Conservation (phyloP, 2,113 vertebrate genomes). For the Triplophysa dalaica region DNA sequence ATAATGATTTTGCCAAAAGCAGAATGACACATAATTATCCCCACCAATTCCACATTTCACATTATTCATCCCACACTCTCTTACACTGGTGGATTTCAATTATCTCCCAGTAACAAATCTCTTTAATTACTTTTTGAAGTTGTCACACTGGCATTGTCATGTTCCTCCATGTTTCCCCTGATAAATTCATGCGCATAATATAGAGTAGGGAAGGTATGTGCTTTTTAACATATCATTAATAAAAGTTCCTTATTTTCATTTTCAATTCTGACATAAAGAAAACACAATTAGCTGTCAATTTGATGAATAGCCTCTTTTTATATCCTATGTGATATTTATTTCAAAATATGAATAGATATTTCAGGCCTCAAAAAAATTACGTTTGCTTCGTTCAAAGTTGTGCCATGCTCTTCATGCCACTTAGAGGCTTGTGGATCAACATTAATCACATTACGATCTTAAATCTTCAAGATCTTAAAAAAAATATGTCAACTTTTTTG, state of each 20-base stretch:
- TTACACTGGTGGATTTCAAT: conserved; percentile 32
- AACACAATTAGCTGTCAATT: too few species aligned
- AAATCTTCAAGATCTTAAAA: conserved; percentile 52
- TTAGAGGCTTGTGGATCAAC: too few species aligned
- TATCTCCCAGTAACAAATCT: conserved; percentile 26
- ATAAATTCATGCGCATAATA: not conserved
- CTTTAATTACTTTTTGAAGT: conserved; percentile 35
- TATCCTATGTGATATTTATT: too few species aligned
- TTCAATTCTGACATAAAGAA: conserved; percentile 1
- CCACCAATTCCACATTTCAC: conserved; percentile 31
- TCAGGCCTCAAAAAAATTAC: too few species aligned
- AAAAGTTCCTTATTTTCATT: conserved; percentile 51
- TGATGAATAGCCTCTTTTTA: too few species aligned
- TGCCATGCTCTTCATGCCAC: too few species aligned
- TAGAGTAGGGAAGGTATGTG: not conserved
- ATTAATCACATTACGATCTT: conserved; percentile 66
- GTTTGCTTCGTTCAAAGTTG: too few species aligned
- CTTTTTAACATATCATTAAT: not conserved
- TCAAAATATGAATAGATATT: too few species aligned
- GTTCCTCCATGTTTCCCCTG: conserved; percentile 40
- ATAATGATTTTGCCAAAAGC: conserved; percentile 49
- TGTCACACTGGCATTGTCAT: conserved; percentile 9
- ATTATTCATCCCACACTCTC: conserved; percentile 16
- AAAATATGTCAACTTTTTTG: conserved; percentile 10
- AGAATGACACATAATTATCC: conserved; percentile 41